Conservation (phyloP, 2,797 vertebrate genomes). For the Helostoma temminkii region DNA sequence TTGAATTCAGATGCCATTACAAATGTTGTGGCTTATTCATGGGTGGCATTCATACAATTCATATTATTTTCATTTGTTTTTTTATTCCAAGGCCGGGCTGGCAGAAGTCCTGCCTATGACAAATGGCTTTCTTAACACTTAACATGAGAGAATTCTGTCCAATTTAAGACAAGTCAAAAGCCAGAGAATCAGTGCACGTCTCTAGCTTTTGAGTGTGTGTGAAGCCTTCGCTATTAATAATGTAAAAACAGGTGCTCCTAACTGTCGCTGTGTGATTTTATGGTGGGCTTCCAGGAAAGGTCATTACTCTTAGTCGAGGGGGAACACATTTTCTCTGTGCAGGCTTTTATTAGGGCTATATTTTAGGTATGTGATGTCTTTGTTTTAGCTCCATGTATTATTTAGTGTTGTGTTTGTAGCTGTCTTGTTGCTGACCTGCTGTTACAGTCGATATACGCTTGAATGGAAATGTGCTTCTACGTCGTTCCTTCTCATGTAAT, state of each 20-base stretch:
- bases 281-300: conserved; percentile 52
- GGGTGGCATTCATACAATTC: conserved; percentile 40
- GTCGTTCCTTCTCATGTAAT: conserved; percentile 67
- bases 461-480: conserved; percentile 68
- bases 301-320: conserved; percentile 64
- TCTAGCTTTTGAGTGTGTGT: conserved; percentile 23
- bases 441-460: conserved; percentile 68
- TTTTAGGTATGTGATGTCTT: conserved; percentile 70
- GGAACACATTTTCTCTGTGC: conserved; percentile 50
- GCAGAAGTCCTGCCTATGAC: conserved; percentile 57
- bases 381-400: conserved; percentile 72
- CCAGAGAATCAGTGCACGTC: conserved; percentile 11
- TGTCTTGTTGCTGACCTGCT: conserved; percentile 66
- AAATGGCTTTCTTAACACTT: conserved; percentile 61
- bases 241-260: conserved; percentile 63
- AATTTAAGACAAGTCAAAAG: conserved; percentile 64
- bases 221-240: conserved; percentile 63
- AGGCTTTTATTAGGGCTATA: conserved; percentile 68
- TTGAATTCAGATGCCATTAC: conserved; percentile 34
- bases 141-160: conserved; percentile 50
- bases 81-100: conserved; percentile 35
- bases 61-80: conserved; percentile 44
- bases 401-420: conserved; percentile 72
- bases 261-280: conserved; percentile 61
- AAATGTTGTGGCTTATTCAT: conserved; percentile 35